These are phyloP conservation scores for Platycheirus rosarum DNA, from an alignment of 2,888 invertebrate species.

Conservation along the genomic window DNA sequence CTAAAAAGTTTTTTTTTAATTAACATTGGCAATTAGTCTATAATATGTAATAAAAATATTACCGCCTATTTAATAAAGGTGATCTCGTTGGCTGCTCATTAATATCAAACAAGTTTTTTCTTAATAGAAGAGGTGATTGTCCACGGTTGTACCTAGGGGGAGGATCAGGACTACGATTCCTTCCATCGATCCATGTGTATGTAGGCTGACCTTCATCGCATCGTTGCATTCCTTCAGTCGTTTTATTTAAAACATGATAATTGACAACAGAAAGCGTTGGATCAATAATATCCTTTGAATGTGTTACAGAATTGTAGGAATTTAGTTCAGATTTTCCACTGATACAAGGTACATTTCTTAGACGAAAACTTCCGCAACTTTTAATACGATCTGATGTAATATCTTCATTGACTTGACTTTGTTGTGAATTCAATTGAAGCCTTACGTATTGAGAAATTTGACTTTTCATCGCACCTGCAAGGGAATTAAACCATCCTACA, in stretches of 20 bases:
- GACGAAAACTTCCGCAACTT: conserved; percentile 22
- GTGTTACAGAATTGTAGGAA: conserved; percentile 42
- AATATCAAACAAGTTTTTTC: conserved; percentile 85
- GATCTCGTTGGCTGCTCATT: conserved; percentile 83
- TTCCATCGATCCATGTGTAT: conserved; percentile 79
- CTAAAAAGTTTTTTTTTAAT: conserved; percentile 72
- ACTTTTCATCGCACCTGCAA: conserved; percentile 89
- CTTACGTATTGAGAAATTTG: conserved; percentile 92
- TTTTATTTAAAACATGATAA: conserved; percentile 30
- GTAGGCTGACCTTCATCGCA: conserved; percentile 77
- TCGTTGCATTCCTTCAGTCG: conserved; percentile 25
- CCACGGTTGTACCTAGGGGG: conserved; percentile 84
- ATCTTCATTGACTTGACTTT: conserved; percentile 35
- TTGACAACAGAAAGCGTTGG: conserved; percentile 9
- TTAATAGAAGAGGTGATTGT: conserved; percentile 84
- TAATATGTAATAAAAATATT: too few relatives aligned
- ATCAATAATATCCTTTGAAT: conserved; percentile 19
- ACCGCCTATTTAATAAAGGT: conserved; percentile 85
- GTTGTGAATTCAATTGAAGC: conserved; percentile 85
- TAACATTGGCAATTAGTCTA: not conserved
- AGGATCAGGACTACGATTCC: conserved; percentile 86
- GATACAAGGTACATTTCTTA: conserved; percentile 28
- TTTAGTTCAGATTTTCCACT: conserved; percentile 36
- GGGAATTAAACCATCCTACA: conserved; percentile 86
- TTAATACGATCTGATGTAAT: conserved; percentile 18